phyloP scores from a whole-genome alignment of 2,797 vertebrate genomes.

The Oreonectes daqikongensis region DNA sequence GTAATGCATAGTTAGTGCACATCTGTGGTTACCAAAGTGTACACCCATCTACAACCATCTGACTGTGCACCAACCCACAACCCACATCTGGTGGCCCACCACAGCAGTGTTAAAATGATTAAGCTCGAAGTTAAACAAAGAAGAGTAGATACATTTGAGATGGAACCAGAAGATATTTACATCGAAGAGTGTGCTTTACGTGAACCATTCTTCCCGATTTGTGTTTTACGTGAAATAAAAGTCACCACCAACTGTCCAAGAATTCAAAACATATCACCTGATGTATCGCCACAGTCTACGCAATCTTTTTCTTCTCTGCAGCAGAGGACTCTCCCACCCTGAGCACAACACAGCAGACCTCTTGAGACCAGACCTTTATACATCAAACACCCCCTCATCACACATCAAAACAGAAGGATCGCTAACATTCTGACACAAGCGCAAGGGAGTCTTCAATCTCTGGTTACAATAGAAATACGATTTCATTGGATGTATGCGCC shows the following conservation, averaged over 20 bases:
- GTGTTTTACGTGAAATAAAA: slow-evolving; percentile 12
- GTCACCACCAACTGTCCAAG: slow-evolving; percentile 30
- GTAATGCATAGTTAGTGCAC: neutral
- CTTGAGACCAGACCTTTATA: neutral
- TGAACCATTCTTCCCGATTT: neutral
- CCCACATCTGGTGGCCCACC: neutral
- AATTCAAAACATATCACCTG: slow-evolving; percentile 80
- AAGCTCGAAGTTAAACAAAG: neutral
- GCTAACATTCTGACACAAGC: neutral
- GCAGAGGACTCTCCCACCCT: slow-evolving; percentile 79
- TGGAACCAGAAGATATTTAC: neutral
- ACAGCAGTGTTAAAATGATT: neutral
- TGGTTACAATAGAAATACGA: too few species aligned
- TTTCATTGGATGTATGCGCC: too few species aligned
- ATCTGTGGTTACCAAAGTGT: neutral
- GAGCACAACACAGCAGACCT: slow-evolving; percentile 75
- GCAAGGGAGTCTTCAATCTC: too few species aligned
- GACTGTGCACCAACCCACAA: too few species aligned
- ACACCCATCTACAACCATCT: neutral
- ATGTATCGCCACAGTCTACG: slow-evolving; percentile 78
- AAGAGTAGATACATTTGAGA: neutral
- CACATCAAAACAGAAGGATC: neutral
- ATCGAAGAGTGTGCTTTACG: neutral
- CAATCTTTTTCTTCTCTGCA: slow-evolving; percentile 77
- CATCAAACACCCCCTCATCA: too few species aligned